phyloP scores from a whole-genome alignment of 2,888 invertebrate genomes.

The Tetragonula carbonaria region DNA sequence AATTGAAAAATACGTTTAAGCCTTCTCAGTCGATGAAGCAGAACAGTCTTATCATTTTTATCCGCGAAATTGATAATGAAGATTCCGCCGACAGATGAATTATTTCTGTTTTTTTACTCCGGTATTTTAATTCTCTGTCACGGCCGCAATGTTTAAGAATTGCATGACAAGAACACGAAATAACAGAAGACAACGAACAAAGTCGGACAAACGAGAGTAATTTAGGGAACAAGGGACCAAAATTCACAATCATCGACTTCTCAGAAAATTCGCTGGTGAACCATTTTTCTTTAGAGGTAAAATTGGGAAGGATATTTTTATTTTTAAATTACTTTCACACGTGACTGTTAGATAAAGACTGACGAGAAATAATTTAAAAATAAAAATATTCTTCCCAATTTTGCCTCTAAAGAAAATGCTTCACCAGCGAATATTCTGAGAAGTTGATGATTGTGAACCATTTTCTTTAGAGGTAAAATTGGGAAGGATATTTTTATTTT shows the following conservation, averaged over 20 bases:
- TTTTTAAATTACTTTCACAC: no score
- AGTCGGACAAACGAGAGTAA: constrained; percentile 26
- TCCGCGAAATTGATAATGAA: not conserved
- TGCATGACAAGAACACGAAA: not conserved
- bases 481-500: not conserved
- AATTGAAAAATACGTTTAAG: not conserved
- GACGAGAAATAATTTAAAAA: no score
- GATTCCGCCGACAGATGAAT: not conserved
- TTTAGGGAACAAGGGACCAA: not conserved
- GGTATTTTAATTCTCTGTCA: not conserved
- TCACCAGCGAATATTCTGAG: no score
- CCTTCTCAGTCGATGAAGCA: not conserved
- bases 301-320: no score
- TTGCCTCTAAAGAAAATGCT: no score
- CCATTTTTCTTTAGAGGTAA: no score
- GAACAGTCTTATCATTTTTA: not conserved
- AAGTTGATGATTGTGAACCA: no score
- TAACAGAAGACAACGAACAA: constrained; percentile 30
- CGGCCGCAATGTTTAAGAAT: not conserved
- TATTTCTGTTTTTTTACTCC: not conserved
- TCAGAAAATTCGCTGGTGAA: constrained; percentile 3
- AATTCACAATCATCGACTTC: constrained; percentile 26
- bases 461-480: not conserved
- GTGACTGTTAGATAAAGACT: no score
- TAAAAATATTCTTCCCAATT: no score